Conservation (phyloP, 2,888 invertebrate genomes). For the Oscheius sp. region DNA sequence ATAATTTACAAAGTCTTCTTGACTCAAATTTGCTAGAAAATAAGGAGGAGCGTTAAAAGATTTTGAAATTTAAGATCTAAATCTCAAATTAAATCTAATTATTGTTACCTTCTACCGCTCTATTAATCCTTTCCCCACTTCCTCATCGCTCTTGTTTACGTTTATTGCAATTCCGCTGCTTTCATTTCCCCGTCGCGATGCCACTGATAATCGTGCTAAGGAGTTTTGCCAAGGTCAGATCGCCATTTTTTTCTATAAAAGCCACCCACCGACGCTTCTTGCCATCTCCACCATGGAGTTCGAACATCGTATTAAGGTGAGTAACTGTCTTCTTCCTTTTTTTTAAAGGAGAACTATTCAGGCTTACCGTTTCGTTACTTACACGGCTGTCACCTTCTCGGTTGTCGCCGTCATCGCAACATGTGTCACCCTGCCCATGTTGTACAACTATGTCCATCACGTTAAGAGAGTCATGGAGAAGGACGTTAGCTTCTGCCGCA, state of each 20-base stretch:
- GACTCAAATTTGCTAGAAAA: too few species aligned
- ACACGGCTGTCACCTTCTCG: constrained; percentile 53
- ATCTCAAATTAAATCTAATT: too few species aligned
- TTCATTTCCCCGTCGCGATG: not conserved
- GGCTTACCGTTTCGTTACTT: constrained; percentile 54
- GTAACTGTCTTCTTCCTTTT: not conserved
- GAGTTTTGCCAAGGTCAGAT: not conserved
- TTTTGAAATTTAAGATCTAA: too few species aligned
- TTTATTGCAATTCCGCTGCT: too few species aligned
- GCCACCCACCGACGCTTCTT: not conserved
- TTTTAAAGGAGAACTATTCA: not conserved
- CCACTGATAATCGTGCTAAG: constrained; percentile 11
- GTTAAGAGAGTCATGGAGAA: constrained; percentile 50
- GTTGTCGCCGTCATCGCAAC: constrained; percentile 52
- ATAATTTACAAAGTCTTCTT: too few species aligned
- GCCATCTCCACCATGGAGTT: constrained; percentile 43
- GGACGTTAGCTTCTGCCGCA: constrained; percentile 48
- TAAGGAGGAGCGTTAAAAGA: too few species aligned
- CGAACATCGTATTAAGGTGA: constrained; percentile 46
- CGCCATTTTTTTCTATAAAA: not conserved
- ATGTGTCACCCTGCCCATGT: constrained; percentile 53
- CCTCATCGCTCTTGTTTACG: too few species aligned
- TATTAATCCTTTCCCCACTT: too few species aligned
- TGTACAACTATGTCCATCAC: constrained; percentile 54
- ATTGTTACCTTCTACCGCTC: too few species aligned